Percentiles rank a stretch among this genome's conserved stretches.
Evolutionary conservation across 2,113 vertebrate species (phyloP).

Genomic region (Trematocara macrostoma): DNA sequence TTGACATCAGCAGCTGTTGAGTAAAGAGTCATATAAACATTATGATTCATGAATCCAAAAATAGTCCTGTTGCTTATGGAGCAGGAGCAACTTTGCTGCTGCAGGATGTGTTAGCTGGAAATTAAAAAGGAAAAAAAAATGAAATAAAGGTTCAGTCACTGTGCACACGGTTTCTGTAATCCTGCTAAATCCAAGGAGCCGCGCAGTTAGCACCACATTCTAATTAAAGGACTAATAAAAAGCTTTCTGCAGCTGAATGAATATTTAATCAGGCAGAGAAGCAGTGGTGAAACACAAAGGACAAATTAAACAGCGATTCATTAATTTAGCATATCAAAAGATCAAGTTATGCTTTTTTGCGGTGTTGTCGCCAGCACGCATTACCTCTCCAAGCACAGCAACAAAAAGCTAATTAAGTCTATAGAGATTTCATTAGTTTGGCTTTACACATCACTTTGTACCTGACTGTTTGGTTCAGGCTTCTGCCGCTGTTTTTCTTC

Average conservation of each 20-base stretch:
- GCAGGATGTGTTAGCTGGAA: background rate
- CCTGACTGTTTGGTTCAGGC: background rate
- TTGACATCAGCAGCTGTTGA: conserved; percentile 53
- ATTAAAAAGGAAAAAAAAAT: background rate
- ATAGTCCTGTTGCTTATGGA: conserved; percentile 3
- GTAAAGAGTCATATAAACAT: conserved; percentile 19
- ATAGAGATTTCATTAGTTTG: background rate
- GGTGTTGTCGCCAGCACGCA: background rate
- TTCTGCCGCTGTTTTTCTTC: background rate
- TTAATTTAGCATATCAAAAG: conserved; percentile 41
- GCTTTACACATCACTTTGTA: background rate
- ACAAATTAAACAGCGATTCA: conserved; percentile 35
- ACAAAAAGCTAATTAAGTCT: conserved; percentile 25
- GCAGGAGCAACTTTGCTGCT: background rate
- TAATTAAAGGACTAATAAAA: conserved; percentile 64
- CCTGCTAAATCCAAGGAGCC: conserved; percentile 9
- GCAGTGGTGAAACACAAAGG: conserved; percentile 33
- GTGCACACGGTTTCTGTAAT: conserved; percentile 32
- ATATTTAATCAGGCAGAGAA: conserved; percentile 57
- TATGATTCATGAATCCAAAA: conserved; percentile 33
- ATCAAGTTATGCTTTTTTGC: conserved; percentile 14
- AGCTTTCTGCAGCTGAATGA: conserved; percentile 40
- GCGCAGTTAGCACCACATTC: conserved; percentile 6
- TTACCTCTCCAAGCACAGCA: conserved; percentile 6
- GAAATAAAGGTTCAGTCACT: background rate